phyloP scores from a whole-genome alignment of 2,797 vertebrate species.

The Phoeniculus purpureus region DNA sequence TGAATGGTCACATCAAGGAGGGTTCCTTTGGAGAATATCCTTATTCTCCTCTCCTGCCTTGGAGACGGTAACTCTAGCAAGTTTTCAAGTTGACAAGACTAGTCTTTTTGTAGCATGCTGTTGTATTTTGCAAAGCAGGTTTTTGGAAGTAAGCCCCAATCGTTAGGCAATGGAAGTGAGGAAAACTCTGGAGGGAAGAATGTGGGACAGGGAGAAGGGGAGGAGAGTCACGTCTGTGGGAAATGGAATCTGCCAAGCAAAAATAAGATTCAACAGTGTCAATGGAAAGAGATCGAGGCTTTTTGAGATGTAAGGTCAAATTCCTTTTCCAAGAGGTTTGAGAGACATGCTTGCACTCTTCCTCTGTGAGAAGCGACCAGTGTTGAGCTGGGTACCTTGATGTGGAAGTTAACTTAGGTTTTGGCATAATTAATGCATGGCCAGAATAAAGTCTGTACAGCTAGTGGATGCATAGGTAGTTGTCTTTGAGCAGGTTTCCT shows the following conservation, averaged over 20 bases:
- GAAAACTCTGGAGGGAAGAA: slow-evolving; percentile 8
- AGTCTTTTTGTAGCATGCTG: not conserved
- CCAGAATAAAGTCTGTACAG: not conserved
- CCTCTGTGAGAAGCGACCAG: not conserved
- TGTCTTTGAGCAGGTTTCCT: not conserved
- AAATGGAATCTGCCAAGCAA: not conserved
- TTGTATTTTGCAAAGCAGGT: not conserved
- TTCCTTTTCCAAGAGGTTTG: not conserved
- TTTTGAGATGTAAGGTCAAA: not conserved
- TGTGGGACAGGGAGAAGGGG: not conserved
- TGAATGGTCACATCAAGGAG: not conserved
- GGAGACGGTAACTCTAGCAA: not conserved
- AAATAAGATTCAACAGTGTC: not conserved
- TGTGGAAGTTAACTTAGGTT: not conserved
- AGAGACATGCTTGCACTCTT: not conserved
- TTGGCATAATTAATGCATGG: not conserved
- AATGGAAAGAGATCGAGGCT: not conserved
- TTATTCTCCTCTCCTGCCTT: not conserved
- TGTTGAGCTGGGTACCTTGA: not conserved
- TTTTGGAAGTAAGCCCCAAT: not conserved
- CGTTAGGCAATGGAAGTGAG: not conserved
- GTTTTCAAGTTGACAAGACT: not conserved
- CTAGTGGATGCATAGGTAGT: not conserved
- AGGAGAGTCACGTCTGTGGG: not conserved
- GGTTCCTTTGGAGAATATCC: slow-evolving; percentile 30